Conservation (phyloP, 2,113 vertebrate genomes). For the Cyanoramphus novaezelandiae region DNA sequence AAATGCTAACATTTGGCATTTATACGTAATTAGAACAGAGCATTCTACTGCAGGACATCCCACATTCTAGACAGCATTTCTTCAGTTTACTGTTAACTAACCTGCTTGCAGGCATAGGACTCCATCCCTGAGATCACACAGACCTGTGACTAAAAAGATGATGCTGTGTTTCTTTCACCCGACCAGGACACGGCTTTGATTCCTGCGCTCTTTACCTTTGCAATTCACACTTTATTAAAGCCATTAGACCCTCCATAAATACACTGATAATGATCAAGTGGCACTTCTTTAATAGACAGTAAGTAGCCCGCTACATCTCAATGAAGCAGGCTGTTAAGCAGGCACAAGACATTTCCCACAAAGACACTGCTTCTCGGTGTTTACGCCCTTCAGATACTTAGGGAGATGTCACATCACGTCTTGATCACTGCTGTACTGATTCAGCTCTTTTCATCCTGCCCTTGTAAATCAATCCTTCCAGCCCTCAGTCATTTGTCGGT, state of each 20-base stretch:
- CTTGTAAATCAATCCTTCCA: slow-evolving; percentile 65
- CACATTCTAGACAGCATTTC: background rate
- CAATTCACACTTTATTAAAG: background rate
- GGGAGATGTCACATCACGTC: slow-evolving; percentile 42
- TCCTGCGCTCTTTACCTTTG: background rate
- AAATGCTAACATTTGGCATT: background rate
- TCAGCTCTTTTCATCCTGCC: slow-evolving; percentile 62
- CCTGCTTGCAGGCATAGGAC: background rate
- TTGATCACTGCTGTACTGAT: slow-evolving; percentile 16
- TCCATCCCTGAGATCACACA: background rate
- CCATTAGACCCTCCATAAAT: background rate
- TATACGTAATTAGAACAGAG: background rate
- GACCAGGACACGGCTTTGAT: background rate
- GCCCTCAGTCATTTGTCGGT: slow-evolving; percentile 50
- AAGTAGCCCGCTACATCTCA: background rate
- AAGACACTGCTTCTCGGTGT: background rate
- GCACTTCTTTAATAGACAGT: background rate
- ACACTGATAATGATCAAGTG: background rate
- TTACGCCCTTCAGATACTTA: slow-evolving; percentile 18
- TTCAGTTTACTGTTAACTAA: background rate
- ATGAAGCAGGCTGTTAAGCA: background rate
- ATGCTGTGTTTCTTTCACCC: background rate
- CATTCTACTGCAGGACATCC: background rate
- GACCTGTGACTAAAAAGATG: background rate
- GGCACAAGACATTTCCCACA: background rate